Percentiles rank a stretch among this genome's conserved stretches.
These are phyloP conservation scores for Papilio glaucus DNA, from an alignment of 1,140 invertebrate species.

Conservation along the genomic window DNA sequence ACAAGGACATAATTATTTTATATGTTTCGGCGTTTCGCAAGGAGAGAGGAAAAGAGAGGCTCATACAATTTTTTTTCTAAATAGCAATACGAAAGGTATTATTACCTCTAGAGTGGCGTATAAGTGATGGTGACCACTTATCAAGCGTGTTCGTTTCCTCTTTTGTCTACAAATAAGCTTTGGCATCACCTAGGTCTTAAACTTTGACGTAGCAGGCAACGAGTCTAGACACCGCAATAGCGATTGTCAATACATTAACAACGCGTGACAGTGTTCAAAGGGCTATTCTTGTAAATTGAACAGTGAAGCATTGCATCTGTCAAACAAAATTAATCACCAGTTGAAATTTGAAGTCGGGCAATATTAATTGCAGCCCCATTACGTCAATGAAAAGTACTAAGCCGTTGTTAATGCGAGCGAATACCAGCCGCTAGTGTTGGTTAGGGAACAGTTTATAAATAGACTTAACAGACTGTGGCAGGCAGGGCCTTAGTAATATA, in stretches of 20 bases:
- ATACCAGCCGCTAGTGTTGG: background rate
- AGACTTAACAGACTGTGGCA: background rate
- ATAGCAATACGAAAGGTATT: no score
- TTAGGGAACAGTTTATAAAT: conserved; percentile 10
- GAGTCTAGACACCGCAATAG: background rate
- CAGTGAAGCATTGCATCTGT: conserved; percentile 22
- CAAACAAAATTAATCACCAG: conserved; percentile 35
- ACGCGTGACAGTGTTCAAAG: conserved; percentile 7
- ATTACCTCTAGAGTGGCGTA: no score
- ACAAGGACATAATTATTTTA: no score
- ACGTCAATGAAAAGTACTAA: conserved; percentile 35
- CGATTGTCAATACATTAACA: conserved; percentile 10
- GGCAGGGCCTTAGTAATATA: background rate
- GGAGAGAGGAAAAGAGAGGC: no score
- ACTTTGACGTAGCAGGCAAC: background rate
- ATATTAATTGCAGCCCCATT: conserved; percentile 34
- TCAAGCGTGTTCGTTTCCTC: background rate
- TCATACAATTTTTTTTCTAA: no score
- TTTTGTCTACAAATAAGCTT: conserved; percentile 8
- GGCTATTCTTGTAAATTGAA: conserved; percentile 5
- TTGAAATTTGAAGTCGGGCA: conserved; percentile 9
- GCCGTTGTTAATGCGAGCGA: conserved; percentile 25
- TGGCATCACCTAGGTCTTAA: background rate
- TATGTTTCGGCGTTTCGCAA: no score
- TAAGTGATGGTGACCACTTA: no score